Evolutionary conservation across 2,113 vertebrate species (phyloP).

Genomic region (Pachyramphus minor): DNA sequence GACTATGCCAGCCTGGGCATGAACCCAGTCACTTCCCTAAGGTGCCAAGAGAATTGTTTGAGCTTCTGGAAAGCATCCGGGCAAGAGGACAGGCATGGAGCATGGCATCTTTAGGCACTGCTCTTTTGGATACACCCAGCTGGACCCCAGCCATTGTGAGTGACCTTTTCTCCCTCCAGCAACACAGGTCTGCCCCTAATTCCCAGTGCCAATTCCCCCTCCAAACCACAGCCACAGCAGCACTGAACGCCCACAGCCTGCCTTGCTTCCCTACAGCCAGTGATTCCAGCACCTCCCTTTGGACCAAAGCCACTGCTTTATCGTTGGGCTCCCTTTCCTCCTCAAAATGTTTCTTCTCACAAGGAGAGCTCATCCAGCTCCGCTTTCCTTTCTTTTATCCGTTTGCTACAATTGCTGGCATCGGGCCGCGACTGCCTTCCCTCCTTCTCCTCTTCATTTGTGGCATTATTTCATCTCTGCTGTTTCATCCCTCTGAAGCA

Average conservation of each 20-base stretch:
- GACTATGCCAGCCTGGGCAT: not conserved
- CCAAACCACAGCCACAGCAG: fast-evolving
- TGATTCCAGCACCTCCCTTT: not conserved
- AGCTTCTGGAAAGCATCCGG: not conserved
- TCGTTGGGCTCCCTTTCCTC: not conserved
- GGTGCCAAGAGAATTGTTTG: not conserved
- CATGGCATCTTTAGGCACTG: fast-evolving
- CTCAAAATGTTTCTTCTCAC: not conserved
- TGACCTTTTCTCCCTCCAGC: not conserved
- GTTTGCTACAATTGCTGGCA: not conserved
- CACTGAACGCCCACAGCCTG: fast-evolving
- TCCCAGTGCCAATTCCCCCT: fast-evolving
- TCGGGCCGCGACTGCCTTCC: fast-evolving
- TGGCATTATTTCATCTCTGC: not conserved
- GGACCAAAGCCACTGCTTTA: not conserved
- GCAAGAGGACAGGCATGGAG: not conserved
- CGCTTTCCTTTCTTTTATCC: not conserved
- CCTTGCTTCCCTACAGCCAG: not conserved
- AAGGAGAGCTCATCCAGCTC: not conserved
- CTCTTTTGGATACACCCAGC: not conserved
- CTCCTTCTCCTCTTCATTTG: not conserved
- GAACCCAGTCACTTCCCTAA: fast-evolving
- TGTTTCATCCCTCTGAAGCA: not conserved
- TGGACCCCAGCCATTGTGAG: fast-evolving
- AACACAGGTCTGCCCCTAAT: not conserved